Conservation (phyloP, 2,797 vertebrate species). For the Pseudochromis fuscus region DNA sequence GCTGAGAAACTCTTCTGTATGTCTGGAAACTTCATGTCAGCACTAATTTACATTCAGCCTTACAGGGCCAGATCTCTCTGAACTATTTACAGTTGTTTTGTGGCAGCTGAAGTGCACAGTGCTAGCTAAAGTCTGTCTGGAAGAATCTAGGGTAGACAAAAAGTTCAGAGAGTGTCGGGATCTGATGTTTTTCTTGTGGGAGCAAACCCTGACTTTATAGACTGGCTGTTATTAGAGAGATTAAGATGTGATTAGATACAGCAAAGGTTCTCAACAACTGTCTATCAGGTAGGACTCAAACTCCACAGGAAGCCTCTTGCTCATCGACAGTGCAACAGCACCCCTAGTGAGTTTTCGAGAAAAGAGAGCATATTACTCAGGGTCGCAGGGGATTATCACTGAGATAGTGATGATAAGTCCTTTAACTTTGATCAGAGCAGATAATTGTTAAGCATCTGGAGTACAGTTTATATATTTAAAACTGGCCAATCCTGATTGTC, state of each 20-base stretch:
- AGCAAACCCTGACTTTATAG: background rate
- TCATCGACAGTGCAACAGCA: constrained; percentile 35
- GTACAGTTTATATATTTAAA: background rate
- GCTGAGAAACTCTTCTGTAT: background rate
- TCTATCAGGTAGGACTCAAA: background rate
- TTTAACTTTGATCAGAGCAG: constrained; percentile 2
- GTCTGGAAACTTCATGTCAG: constrained; percentile 11
- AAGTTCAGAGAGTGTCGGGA: constrained; percentile 14
- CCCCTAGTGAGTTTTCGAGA: constrained; percentile 41
- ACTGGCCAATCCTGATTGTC: background rate
- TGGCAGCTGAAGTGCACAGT: background rate
- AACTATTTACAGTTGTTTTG: constrained; percentile 2
- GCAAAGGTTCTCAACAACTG: constrained; percentile 14
- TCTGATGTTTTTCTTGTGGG: constrained; percentile 13
- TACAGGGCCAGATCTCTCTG: constrained; percentile 3
- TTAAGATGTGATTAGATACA: background rate
- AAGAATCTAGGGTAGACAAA: background rate
- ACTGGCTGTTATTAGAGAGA: constrained; percentile 3
- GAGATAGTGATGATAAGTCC: constrained; percentile 2
- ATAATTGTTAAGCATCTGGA: background rate
- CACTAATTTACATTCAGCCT: constrained; percentile 13
- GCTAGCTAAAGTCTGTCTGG: constrained; percentile 8
- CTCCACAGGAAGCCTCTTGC: constrained; percentile 11
- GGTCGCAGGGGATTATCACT: constrained; percentile 7
- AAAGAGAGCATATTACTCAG: constrained; percentile 1